These are phyloP conservation scores for Gila orcuttii DNA, from an alignment of 2,113 vertebrate genomes.

Conservation along the genomic window DNA sequence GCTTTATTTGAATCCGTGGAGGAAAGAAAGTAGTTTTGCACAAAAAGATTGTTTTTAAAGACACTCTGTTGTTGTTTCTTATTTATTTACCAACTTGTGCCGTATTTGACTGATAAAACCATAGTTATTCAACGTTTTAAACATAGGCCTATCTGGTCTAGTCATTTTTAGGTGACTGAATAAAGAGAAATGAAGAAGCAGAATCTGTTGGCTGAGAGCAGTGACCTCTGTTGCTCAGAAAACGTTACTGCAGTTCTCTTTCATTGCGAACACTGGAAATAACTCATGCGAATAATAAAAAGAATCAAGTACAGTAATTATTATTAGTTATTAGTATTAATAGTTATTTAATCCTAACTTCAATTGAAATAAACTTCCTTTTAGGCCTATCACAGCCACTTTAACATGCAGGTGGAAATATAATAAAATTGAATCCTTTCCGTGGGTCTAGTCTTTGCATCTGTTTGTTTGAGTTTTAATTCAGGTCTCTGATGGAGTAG, in stretches of 20 bases:
- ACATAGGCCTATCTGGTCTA: not conserved
- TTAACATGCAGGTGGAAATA: too few relatives aligned
- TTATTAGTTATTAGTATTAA: not conserved
- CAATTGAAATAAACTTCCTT: not conserved
- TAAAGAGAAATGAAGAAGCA: too few relatives aligned
- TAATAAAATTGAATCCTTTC: too few relatives aligned
- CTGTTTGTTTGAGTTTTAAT: too few relatives aligned
- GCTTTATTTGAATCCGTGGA: too few relatives aligned
- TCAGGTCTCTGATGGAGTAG: too few relatives aligned
- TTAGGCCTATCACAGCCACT: too few relatives aligned
- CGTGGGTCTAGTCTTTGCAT: too few relatives aligned
- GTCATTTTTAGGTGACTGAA: not conserved
- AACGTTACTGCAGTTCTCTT: not conserved
- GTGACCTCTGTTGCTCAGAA: conserved; percentile 13
- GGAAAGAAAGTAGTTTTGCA: too few relatives aligned
- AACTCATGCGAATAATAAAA: not conserved
- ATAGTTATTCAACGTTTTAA: not conserved
- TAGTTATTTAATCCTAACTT: not conserved
- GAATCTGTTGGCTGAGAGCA: not conserved
- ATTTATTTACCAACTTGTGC: too few relatives aligned
- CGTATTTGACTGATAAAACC: not conserved
- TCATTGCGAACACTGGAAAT: not conserved
- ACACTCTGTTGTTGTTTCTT: too few relatives aligned
- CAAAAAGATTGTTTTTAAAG: too few relatives aligned
- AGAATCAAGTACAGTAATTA: not conserved